Base-by-base conservation (phyloP, 1,140 invertebrate genomes). In the Drosophila repleta region DNA sequence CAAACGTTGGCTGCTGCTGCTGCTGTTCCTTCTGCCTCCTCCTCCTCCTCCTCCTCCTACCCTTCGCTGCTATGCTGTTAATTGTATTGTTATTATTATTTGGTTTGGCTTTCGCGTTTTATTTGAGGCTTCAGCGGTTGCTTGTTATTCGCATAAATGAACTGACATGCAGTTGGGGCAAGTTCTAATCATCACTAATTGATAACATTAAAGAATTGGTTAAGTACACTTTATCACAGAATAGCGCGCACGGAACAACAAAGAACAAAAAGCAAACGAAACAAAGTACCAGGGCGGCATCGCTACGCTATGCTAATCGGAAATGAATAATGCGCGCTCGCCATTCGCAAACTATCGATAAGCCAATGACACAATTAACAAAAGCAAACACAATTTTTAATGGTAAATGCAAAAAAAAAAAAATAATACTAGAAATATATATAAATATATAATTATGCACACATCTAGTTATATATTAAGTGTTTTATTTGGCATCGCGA, bases 211-310 rank as follows among this genome's bases (percentile, higher is more conserved):
- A 70, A 46, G 79, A 82, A 76, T 62, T 77, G 62, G 49, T 85
- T 85, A 87, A 85, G 81, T 85, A 85, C 82, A 78, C 77, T 81
- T 84, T 84, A 84, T 84, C 80, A 84, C 76, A 85, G 81, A 74
- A 67, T 49, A 74, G 65, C 80, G 76, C 80, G 80, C 76, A 73
- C 73, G 58, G 55, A 60, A 65, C 55, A 75, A 75, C 72, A 75
- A 75, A 75, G 72, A 74, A 64, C 72, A 65, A 69, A 69, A 74
- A 56, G 51, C 57, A 55, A 63, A 58, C 46, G 62, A 70, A 77
- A 71, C 71, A 68, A 62, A 61, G 71, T 60, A 58, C 53, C 55
- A 65, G 68, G 68, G 68, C 45, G 18, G 45, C n/a, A 21, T n/a
- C 29, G 17, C 24, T 21, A 15, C 55, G 26, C 61, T 18, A 18